A percentile compares a stretch with the other conserved stretches of the same genome.
phyloP scores from a whole-genome alignment of 2,888 invertebrate genomes.

The Phytoseiulus persimilis region DNA sequence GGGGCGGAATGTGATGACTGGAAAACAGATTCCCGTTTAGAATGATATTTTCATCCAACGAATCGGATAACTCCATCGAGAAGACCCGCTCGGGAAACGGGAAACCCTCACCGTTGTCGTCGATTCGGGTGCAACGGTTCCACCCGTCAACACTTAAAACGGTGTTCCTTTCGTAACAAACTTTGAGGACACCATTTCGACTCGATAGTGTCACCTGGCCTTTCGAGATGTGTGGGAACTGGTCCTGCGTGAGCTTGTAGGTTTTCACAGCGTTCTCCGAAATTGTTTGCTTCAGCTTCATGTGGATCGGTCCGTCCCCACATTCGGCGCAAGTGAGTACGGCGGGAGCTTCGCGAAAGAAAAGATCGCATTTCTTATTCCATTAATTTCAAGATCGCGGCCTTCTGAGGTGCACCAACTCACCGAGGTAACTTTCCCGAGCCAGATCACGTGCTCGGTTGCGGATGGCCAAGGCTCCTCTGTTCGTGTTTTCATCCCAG shows the following conservation, averaged over 20 bases:
- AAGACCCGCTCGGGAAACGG: too few species aligned
- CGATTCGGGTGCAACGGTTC: constrained; percentile 5
- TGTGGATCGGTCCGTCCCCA: not conserved
- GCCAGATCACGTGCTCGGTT: constrained; percentile 21
- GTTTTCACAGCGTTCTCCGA: constrained; percentile 30
- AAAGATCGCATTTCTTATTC: not conserved
- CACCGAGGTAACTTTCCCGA: constrained; percentile 24
- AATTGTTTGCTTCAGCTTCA: not conserved
- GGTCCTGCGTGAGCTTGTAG: not conserved
- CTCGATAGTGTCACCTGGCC: constrained; percentile 7
- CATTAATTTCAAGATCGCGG: too few species aligned
- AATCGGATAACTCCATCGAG: too few species aligned
- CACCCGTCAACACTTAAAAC: constrained; percentile 10
- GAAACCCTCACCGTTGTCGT: constrained; percentile 18
- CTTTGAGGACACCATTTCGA: not conserved
- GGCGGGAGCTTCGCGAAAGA: not conserved
- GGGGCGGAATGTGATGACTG: constrained; percentile 19
- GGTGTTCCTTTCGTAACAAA: constrained; percentile 7
- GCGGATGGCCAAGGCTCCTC: constrained; percentile 9
- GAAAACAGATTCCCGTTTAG: not conserved
- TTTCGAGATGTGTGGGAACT: constrained; percentile 1
- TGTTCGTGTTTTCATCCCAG: constrained; percentile 17
- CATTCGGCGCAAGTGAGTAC: not conserved
- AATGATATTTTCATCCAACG: too few species aligned
- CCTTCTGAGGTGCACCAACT: not conserved